phyloP scores from a whole-genome alignment of 2,113 vertebrate species.

The Cettia cetti region DNA sequence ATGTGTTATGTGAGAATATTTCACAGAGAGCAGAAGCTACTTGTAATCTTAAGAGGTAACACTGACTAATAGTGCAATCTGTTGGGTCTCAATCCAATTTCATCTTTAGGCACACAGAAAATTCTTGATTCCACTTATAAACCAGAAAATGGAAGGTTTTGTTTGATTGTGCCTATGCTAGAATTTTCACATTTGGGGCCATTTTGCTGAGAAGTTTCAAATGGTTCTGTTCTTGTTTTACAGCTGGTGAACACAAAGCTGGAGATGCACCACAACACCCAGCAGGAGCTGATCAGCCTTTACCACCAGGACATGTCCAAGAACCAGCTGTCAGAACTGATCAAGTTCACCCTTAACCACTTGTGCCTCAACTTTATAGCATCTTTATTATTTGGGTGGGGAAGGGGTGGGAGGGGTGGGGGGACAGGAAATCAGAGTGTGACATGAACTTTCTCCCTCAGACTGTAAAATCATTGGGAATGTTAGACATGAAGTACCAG shows the following conservation, averaged over 20 bases:
- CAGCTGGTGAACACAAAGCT: conserved; percentile 42
- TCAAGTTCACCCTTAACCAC: conserved; percentile 57
- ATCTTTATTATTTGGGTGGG: conserved; percentile 23
- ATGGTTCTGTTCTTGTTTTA: conserved; percentile 23
- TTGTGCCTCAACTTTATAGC: conserved; percentile 61
- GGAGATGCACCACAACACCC: conserved; percentile 50
- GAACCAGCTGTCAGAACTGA: conserved; percentile 54
- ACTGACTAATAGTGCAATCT: not conserved
- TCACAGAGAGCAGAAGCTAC: not conserved
- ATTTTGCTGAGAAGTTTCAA: not conserved
- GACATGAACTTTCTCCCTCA: conserved; percentile 19
- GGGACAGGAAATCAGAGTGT: not conserved
- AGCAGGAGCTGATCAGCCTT: conserved; percentile 32
- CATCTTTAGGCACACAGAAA: not conserved
- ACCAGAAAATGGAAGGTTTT: not conserved
- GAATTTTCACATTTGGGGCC: not conserved
- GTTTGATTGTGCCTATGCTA: not conserved
- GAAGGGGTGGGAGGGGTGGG: not conserved
- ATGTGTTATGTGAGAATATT: not conserved
- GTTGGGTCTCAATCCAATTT: not conserved
- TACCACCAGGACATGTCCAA: conserved; percentile 56
- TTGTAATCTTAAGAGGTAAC: not conserved
- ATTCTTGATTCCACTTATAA: not conserved
- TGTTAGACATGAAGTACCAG: not conserved
- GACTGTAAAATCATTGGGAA: not conserved